A percentile compares a stretch with the other conserved stretches of the same genome.
Conservation (phyloP, 2,888 invertebrate species). For the Eretmocerus hayati region DNA sequence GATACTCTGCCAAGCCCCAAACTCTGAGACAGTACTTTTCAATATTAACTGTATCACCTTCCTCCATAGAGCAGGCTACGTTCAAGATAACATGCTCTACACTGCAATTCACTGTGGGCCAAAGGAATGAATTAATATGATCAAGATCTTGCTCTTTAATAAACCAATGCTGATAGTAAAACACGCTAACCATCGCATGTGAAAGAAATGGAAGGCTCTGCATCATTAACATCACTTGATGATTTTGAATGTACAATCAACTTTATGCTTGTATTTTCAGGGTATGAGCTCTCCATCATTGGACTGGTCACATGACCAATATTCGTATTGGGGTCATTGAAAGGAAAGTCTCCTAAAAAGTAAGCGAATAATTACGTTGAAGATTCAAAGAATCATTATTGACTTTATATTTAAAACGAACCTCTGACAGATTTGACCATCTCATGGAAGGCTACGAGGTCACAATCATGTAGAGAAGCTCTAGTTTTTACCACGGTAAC, state of each 20-base stretch:
- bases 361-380: slow-evolving; percentile 2
- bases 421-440: slow-evolving; percentile 76
- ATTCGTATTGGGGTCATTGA: slow-evolving; percentile 72
- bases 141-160: background rate
- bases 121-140: slow-evolving; percentile 13
- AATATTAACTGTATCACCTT: slow-evolving; percentile 60
- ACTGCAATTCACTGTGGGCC: slow-evolving; percentile 70
- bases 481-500: slow-evolving; percentile 58
- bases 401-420: slow-evolving; percentile 44
- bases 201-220: slow-evolving; percentile 69
- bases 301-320: slow-evolving; percentile 85
- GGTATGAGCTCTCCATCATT: slow-evolving; percentile 72
- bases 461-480: slow-evolving; percentile 64
- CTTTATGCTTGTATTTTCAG: slow-evolving; percentile 80
- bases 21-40: slow-evolving; percentile 63
- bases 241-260: slow-evolving; percentile 68
- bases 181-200: slow-evolving; percentile 79
- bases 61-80: slow-evolving; percentile 74
- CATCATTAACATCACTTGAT: slow-evolving; percentile 50
- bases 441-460: slow-evolving; percentile 72
- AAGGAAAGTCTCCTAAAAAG: slow-evolving; percentile 60
- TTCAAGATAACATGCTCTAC: slow-evolving; percentile 81
- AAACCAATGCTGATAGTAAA: background rate
- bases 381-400: slow-evolving; percentile 5
- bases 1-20: slow-evolving; percentile 82